Base-by-base conservation (phyloP, 2,888 invertebrate genomes). In the Leptopilina syphax region DNA sequence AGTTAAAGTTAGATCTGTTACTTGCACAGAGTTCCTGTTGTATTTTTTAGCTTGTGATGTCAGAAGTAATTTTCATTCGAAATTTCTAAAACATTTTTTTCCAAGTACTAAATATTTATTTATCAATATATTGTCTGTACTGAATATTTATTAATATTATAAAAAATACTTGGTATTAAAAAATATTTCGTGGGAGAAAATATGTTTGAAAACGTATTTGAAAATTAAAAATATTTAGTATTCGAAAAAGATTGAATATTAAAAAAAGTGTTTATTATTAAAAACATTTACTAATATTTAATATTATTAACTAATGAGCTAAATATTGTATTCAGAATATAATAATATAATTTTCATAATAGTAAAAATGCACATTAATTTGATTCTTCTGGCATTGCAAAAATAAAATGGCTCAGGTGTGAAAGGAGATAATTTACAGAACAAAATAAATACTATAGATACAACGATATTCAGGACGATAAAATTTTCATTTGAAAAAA, bases 381-480 rank as follows among this genome's bases (percentile, higher is more conserved):
- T 9, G n/a, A 27, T 73, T 8, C 73, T 70, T 70, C 70, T 70
- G 70, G 54, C 70, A 70, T 70, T 54, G 70, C 70, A 70, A 50
- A 50, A 70, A 70, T 54, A 44, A 54, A 47, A 47, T 7, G 18
- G 54, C 70, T 70, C 70, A 70, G 70, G 70, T 70, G 50, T 54
- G 54, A 70, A 70, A 54, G 70, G 34, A 73, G 57, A 57, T 73
- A n/a, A 57, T 73, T 73, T 34, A 8, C n/a, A 57, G 57, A 57
- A 73, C n/a, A 57, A 34, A 57, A 73, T 8, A 73, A 57, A 41
- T 12, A 50, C 9, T 50, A 50, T 73, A 73, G 57, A 57, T 54
- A 73, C 73, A 73, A 73, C 73, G 57, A 73, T 54, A 57, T 54
- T 73, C 54, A 73, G 57, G 73, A 73, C 41, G 73, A 57, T 73